These are phyloP conservation scores for Notodonta dromedarius DNA, from an alignment of 2,888 invertebrate genomes.

Conservation along the genomic window DNA sequence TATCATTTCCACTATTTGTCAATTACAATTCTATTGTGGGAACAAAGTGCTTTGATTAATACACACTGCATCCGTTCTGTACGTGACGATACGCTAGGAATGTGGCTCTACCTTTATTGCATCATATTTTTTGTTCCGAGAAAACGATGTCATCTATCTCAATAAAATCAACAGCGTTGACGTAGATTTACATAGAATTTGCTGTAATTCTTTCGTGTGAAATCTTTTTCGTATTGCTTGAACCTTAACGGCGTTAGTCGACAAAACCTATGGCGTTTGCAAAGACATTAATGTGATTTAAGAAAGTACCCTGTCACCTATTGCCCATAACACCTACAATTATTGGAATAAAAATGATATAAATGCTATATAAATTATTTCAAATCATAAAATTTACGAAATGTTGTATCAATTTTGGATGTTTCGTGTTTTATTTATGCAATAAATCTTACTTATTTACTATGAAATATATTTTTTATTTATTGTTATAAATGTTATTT, in stretches of 20 bases:
- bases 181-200: constrained; percentile 35
- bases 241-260: constrained; percentile 23
- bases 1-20: constrained; percentile 84
- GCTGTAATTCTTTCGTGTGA: constrained; percentile 16
- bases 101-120: constrained; percentile 39
- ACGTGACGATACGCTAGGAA: constrained; percentile 29
- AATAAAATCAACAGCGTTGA: constrained; percentile 42
- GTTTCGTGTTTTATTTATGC: neutral
- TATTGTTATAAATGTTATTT: neutral
- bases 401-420: too few species aligned
- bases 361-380: neutral
- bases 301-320: constrained; percentile 22
- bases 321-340: constrained; percentile 17
- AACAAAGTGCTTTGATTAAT: constrained; percentile 78
- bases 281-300: constrained; percentile 34
- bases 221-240: constrained; percentile 29
- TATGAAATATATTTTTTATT: neutral
- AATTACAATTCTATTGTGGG: constrained; percentile 81
- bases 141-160: constrained; percentile 35
- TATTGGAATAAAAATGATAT: neutral
- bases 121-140: constrained; percentile 31
- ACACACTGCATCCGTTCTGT: constrained; percentile 54
- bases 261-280: constrained; percentile 24
- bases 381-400: neutral
- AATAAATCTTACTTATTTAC: neutral